Evolutionary conservation across 2,113 vertebrate genomes (phyloP), one percentile per base, ranked within the genome.

Genomic region (Archilochus colubris): DNA sequence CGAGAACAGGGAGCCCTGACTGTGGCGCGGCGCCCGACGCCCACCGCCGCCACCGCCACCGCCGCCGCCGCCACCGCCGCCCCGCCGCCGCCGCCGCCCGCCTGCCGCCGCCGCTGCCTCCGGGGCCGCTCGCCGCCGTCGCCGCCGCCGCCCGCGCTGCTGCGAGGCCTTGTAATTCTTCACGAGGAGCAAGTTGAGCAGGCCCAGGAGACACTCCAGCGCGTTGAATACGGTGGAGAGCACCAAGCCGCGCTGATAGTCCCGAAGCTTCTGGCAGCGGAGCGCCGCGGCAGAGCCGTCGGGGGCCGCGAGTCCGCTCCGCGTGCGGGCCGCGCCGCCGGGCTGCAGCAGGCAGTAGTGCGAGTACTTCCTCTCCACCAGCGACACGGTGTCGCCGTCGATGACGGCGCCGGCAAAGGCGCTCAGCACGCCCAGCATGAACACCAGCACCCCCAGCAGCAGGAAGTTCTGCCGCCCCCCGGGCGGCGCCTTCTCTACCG

Each of bases 321-420:
- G 73, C 70, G 79, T 50, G 68, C 70, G 86, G 40, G 58, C 69
- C 78, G 51, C 70, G 46, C 82, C 74, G 64, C 86, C 89, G 68
- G 81, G 94, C 87, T 96, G 94, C 70, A 98, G 98, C 95, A 98
- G 95, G 97, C 99, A 99, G 96, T 98, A 98, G 96, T 99, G 99
- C 69, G 98, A 98, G 95, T 98, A 99, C 92, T 99, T 99, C 97
- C 98, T 98, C 82, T 99, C 99, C 98, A 99, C 98, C 77, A 99
- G 97, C 59, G 99, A 98, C 89, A 99, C 99, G 40, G 99, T 98
- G 98, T 99, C 99, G 86, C 99, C 99, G 98, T 99, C 99, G 97
- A 99, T 99, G 95, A 99, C 99, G 31, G 99, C 99, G 67, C 99
- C 99, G 87, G 98, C 99, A 97, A 99, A 99, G 97, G 99, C 99